Evolutionary conservation across 1,140 invertebrate genomes (phyloP), one percentile per base, ranked within the genome.

Genomic region (Diachasmimorpha longicaudata): DNA sequence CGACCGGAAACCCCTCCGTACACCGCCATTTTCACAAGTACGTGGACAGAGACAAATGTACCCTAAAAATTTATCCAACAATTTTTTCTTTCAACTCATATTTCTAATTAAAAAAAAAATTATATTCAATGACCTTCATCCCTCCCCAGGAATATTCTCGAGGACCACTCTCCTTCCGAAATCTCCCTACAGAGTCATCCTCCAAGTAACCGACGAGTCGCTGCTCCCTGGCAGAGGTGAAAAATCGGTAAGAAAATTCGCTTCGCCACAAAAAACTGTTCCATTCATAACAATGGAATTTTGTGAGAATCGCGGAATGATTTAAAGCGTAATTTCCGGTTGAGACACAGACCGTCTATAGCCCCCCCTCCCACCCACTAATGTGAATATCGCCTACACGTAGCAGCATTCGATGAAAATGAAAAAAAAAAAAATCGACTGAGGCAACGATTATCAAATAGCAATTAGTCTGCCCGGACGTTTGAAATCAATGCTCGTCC

Each of bases 161-260:
- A 84, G 78, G 63, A 88, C 83, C 2, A 88, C 87, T 31, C 71
- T 87, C 0, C 71, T 89, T 14, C 87, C 88, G n/a, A 85, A 85
- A 75, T 89, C 87, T 0, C 87, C 88, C 6, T 90, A 89, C 78
- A 81, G 77, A 66, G 85, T 90, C n/a, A 75, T 84, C 1, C 78
- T 89, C 23, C 88, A 86, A 79, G 83, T 89, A 0, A 85, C 76
- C 16, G 88, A 89, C 72, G 85, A 85, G 70, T 83, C 83, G 13
- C 77, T 89, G 16, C 68, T 86, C 2, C 78, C 85, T 8, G 82
- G 82, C 16, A 78, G 83, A 36, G 86, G 84, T 14, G 79, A 85
- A 25, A 85, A 87, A 78, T 80, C 83, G 74, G 88, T 89, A 74
- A 87, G 82, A 78, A 31, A 31, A 31, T 31, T 6, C 2, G 6